Base-by-base conservation (phyloP, 2,113 vertebrate genomes). In the Montifringilla adamsi region DNA sequence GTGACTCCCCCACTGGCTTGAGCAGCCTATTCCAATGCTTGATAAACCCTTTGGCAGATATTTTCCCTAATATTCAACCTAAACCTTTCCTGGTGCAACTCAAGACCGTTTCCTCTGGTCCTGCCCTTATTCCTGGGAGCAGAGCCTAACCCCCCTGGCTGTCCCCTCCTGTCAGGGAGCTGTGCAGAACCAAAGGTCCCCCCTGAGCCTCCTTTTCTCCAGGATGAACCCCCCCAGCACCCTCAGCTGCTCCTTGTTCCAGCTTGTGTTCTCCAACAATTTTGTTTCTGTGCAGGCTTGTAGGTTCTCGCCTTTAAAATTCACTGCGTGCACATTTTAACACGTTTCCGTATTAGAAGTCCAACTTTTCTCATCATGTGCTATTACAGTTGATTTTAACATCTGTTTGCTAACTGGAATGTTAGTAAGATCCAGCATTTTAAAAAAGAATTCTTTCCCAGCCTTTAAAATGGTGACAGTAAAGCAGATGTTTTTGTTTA, bases 401-500 rank as follows among this genome's bases (percentile, higher is more conserved):
- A 91, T 84, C 80, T 92, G 81, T 79, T 91, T 82, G 49, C 62
- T 89, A 62, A 75, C 84, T 69, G 80, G 73, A 96, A 95, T 7
- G 2, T 82, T 85, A 76, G 70, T 91, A 69, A 94, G 93, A 69
- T 22, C 44, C 89, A 95, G 37, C 46, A 76, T 87, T 89, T 94
- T 28, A 13, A 7, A 64, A 22, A 75, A 79, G 3, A 76, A 52
- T 53, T 79, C 11, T 76, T 94, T 93, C 74, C 74, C 53, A 85
- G 84, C 18, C n/a, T 82, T 81, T 87, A 81, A 91, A 73, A 55
- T 56, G 66, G 74, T 53, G 74, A 69, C 67, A 66, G 49, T 62
- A 62, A 89, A 95, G 58, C 91, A 95, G 84, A 90, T 95, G 91
- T 56, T 95, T 95, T 89, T 91, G 74, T 76, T 97, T 95, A 94